phyloP scores from a whole-genome alignment of 2,888 invertebrate genomes.

The Hofmannophila pseudospretella region DNA sequence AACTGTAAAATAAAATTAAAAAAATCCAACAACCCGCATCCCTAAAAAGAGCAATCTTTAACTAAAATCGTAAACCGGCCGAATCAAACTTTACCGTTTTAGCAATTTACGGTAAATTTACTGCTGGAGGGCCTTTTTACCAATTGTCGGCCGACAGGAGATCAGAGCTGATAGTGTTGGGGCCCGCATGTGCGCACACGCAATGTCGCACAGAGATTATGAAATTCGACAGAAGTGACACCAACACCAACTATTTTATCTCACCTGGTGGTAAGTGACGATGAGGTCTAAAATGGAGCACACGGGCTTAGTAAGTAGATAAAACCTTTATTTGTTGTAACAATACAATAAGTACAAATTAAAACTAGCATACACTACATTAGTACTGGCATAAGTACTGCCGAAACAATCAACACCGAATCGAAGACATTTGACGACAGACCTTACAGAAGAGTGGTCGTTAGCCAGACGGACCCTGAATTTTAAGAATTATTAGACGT shows the following conservation, averaged over 20 bases:
- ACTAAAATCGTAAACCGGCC: slow-evolving; percentile 56
- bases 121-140: slow-evolving; percentile 61
- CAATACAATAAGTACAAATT: too few relatives aligned
- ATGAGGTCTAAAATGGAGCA: too few relatives aligned
- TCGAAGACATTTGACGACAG: too few relatives aligned
- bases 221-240: background rate
- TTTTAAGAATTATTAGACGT: too few relatives aligned
- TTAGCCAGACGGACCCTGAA: too few relatives aligned
- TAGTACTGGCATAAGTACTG: background rate
- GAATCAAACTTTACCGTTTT: slow-evolving; percentile 64
- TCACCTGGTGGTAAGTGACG: too few relatives aligned
- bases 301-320: too few relatives aligned
- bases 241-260: too few relatives aligned
- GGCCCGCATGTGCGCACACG: slow-evolving; percentile 72
- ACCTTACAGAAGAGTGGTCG: too few relatives aligned
- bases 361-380: too few relatives aligned
- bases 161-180: slow-evolving; percentile 55
- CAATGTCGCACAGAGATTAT: slow-evolving; percentile 45
- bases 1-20: slow-evolving; percentile 32
- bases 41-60: slow-evolving; percentile 62
- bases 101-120: slow-evolving; percentile 70
- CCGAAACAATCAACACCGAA: too few relatives aligned
- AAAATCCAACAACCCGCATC: slow-evolving; percentile 65
- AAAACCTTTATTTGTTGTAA: too few relatives aligned
- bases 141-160: slow-evolving; percentile 62